Conservation (phyloP, 2,113 vertebrate genomes). For the Brachypodius melanocephalos region DNA sequence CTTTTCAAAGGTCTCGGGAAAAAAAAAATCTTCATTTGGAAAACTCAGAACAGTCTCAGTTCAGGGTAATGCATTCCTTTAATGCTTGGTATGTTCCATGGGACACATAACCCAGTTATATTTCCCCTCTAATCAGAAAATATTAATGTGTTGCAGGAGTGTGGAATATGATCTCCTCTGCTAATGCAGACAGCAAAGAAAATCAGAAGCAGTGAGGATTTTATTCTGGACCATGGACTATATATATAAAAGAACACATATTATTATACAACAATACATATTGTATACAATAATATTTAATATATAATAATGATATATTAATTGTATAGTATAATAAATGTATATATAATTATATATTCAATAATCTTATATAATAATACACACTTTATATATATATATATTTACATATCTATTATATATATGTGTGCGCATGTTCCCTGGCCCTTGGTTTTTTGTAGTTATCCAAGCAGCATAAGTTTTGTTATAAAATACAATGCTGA, state of each 20-base stretch:
- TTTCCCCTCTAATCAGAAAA: neutral
- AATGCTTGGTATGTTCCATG: neutral
- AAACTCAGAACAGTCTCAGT: neutral
- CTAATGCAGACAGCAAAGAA: neutral
- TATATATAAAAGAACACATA: neutral
- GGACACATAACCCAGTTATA: neutral
- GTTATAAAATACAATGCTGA: neutral
- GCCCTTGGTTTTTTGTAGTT: neutral
- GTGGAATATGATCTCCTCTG: neutral
- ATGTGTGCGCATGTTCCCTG: neutral
- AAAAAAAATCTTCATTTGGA: neutral
- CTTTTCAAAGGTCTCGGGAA: neutral
- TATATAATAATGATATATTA: no score
- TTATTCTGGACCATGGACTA: neutral
- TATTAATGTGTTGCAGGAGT: neutral
- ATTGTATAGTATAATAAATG: no score
- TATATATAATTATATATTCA: neutral
- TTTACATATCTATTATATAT: neutral
- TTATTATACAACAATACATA: neutral
- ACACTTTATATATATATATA: neutral
- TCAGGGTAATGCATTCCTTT: neutral
- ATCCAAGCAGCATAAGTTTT: neutral
- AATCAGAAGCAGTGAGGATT: neutral
- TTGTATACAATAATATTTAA: neutral
- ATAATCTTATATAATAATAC: neutral